Evolutionary conservation across 2,113 vertebrate species (phyloP), one percentile per base, ranked within the genome.

Genomic region (Pseudolaguvia tuberculata): DNA sequence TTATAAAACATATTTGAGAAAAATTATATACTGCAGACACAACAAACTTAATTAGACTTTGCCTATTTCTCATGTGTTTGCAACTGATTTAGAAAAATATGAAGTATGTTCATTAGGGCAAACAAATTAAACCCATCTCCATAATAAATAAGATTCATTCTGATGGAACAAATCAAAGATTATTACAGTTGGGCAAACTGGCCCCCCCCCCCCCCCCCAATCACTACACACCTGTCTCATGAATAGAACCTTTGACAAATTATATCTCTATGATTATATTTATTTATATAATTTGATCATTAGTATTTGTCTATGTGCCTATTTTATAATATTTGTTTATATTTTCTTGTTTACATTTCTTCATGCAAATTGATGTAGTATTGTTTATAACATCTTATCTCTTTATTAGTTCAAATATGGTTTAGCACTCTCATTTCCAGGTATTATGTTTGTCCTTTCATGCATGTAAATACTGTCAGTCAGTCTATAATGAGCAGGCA

Each of bases 131-230:
- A 57, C 53, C 25, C 15, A 53, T 74, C 48, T 74, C 9, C 17
- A 56, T 55, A 56, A 29, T 75, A 67, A 75, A 75, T 48, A n/a
- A 57, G 27, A 58, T 45, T 23, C 21, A 48, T 66, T 74, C 21
- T 74, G 56, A 13, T 65, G 51, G 51, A 70, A 65, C 58, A 45
- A 39, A 74, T 74, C 23, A 66, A 59, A 48, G 12, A 50, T 61
- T 70, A 70, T 59, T 61, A 58, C 52, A 35, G 50, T 66, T 65
- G 20, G 61, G 47, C 21, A 68, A 76, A 55, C 23, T 50, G 53
- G 63, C 27, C 21, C 42, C 45, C 21, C 53, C 10, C 15, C 25
- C 21, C 18, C 21, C 42, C 45, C 21, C 53, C 10, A 8, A 18
- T 17, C 18, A 10, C 21, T 39, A 25, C 25, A n/a, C 51, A 45